Evolutionary conservation across 2,888 invertebrate species (phyloP).

Genomic region (Microplitis manilae): DNA sequence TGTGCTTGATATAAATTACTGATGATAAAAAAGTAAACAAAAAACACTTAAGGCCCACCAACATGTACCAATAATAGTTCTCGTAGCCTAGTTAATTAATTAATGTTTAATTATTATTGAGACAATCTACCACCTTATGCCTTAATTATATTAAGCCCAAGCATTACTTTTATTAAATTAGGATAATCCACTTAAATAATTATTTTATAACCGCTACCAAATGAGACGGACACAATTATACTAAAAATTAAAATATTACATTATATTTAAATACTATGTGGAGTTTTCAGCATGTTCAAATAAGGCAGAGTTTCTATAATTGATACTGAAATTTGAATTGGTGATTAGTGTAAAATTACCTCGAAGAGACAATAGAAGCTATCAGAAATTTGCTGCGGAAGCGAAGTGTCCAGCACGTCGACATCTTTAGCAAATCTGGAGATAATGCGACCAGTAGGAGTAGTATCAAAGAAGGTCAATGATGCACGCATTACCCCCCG

Average conservation of each 20-base stretch:
- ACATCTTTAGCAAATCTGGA: conserved; percentile 84
- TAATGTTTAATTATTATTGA: background rate
- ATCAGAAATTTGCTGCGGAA: conserved; percentile 79
- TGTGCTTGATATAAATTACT: conserved; percentile 25
- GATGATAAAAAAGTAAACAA: conserved; percentile 37
- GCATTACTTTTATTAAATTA: background rate
- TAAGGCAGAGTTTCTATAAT: background rate
- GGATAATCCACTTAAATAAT: conserved; percentile 5
- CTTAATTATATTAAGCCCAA: background rate
- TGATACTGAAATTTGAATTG: conserved; percentile 18
- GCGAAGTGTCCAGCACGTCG: conserved; percentile 80
- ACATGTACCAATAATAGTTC: conserved; percentile 47
- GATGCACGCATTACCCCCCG: conserved; percentile 72
- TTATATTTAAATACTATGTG: conserved; percentile 3
- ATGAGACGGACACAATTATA: conserved; percentile 67
- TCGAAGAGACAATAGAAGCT: conserved; percentile 81
- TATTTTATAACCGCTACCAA: background rate
- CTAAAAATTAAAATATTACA: conserved; percentile 44
- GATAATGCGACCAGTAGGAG: conserved; percentile 73
- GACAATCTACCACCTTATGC: background rate
- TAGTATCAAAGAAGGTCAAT: conserved; percentile 73
- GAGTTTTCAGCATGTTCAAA: background rate
- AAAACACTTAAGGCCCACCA: conserved; percentile 59
- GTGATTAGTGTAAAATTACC: conserved; percentile 73
- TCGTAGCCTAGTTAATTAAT: background rate